Conservation (phyloP, 2,113 vertebrate species). For the Pelodiscus sinensis region DNA sequence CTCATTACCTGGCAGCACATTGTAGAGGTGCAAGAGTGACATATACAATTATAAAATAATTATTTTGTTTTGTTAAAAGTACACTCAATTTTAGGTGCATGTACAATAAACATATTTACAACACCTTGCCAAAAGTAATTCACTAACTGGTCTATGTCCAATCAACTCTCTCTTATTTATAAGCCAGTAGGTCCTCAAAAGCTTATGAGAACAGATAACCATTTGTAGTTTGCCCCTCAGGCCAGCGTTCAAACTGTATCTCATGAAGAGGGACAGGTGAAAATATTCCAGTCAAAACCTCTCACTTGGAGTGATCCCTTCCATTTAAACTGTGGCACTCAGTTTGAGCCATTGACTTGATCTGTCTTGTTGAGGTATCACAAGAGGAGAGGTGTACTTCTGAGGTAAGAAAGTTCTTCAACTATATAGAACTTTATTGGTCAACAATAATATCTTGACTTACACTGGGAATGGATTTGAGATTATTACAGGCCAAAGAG, state of each 20-base stretch:
- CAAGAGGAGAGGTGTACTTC: background rate
- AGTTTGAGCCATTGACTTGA: accelerated
- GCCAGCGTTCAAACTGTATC: background rate
- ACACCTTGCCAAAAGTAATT: background rate
- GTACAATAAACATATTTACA: background rate
- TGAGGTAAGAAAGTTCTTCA: background rate
- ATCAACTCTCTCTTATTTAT: background rate
- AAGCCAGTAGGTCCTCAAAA: background rate
- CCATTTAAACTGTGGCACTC: background rate
- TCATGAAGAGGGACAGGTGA: background rate
- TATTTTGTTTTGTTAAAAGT: background rate
- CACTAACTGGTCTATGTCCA: background rate
- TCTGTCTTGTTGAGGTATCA: background rate
- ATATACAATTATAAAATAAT: background rate
- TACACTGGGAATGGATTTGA: background rate
- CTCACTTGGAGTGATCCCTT: background rate
- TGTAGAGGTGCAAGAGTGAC: background rate
- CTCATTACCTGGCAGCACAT: background rate
- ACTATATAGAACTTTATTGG: background rate
- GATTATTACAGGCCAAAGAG: background rate
- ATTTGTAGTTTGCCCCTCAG: background rate
- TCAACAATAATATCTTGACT: background rate
- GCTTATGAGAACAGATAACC: background rate
- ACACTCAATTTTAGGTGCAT: background rate
- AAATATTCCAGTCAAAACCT: background rate